Evolutionary conservation across 2,113 vertebrate species (phyloP).

Genomic region (Hystrix brachyura): DNA sequence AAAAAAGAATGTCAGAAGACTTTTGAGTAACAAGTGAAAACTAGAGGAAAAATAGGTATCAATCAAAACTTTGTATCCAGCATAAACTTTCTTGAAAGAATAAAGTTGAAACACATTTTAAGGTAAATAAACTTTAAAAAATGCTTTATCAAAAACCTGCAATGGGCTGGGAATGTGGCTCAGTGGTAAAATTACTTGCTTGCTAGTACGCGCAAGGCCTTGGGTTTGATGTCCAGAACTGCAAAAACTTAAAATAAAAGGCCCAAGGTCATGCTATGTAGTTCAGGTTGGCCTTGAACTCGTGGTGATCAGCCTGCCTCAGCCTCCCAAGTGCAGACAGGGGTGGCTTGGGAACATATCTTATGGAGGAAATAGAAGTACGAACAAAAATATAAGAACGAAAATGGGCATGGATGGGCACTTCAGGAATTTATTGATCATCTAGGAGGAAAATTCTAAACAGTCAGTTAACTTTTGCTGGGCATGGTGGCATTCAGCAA

Average conservation of each 20-base stretch:
- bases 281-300: not conserved
- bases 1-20: not conserved
- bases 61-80: not conserved
- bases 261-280: not conserved
- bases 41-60: not conserved
- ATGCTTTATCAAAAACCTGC: not conserved
- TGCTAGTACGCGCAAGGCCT: not conserved
- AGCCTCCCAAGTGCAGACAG: not conserved
- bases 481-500: too few species aligned
- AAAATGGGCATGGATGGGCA: too few species aligned
- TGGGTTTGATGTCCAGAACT: not conserved
- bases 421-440: too few species aligned
- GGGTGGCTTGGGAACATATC: too few species aligned
- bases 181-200: not conserved
- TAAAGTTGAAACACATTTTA: constrained; percentile 27
- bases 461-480: too few species aligned
- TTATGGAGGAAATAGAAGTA: too few species aligned
- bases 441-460: too few species aligned
- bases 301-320: not conserved
- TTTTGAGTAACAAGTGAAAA: not conserved
- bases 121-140: not conserved
- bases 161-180: not conserved
- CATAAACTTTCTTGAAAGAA: constrained; percentile 30
- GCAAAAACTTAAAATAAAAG: not conserved
- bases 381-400: too few species aligned